Conservation (phyloP, 2,113 vertebrate species). For the Hoplias malabaricus region DNA sequence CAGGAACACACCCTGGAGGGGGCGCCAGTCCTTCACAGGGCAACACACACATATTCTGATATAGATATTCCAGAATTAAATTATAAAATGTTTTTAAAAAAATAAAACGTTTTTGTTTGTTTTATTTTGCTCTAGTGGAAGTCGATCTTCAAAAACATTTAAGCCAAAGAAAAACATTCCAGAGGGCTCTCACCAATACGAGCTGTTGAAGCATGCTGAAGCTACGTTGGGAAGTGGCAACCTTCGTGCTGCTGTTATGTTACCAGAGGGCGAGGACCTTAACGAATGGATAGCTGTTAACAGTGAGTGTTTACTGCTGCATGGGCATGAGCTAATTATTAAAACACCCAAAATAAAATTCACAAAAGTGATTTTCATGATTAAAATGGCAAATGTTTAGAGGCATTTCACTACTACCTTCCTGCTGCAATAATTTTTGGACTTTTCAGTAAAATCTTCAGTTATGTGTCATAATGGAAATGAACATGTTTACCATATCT, state of each 20-base stretch:
- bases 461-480: neutral
- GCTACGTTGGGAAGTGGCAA: slow-evolving; percentile 94
- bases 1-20: too few species aligned
- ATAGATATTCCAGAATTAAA: too few species aligned
- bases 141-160: slow-evolving; percentile 93
- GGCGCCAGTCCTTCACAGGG: too few species aligned
- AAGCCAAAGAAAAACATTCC: slow-evolving; percentile 98
- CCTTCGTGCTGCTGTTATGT: slow-evolving; percentile 89
- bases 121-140: slow-evolving; percentile 77
- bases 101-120: slow-evolving; percentile 11
- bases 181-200: slow-evolving; percentile 94
- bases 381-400: too few species aligned
- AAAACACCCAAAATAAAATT: neutral
- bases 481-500: neutral
- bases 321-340: neutral
- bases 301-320: slow-evolving; percentile 75
- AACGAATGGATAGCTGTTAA: slow-evolving; percentile 98
- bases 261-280: slow-evolving; percentile 94
- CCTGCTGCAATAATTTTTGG: neutral
- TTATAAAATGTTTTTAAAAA: too few species aligned
- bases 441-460: neutral
- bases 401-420: too few species aligned
- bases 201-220: slow-evolving; percentile 92
- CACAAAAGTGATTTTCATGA: neutral
- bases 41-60: too few species aligned